Evolutionary conservation across 2,888 invertebrate species (phyloP), one percentile per base, ranked within the genome.

Genomic region (Drosophila austrosaltans): DNA sequence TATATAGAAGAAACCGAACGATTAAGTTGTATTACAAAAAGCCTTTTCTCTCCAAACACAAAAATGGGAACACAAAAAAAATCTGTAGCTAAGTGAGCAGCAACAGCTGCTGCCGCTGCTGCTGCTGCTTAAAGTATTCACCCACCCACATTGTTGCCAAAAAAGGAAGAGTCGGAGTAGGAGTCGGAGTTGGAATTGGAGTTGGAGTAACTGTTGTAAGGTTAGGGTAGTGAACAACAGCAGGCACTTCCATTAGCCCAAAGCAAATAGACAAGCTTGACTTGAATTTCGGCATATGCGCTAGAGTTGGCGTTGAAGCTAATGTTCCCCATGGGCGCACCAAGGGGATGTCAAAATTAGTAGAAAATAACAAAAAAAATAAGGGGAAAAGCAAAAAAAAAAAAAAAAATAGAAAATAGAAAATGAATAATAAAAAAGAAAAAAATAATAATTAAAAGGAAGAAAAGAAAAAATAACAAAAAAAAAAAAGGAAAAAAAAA

Each of bases 191-290:
- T 36, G 54, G 25, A 65, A 63, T 54, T 58, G 57, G 30, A 10
- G 53, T 39, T 25, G 53, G 32, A 36, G 65, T 59, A 71, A 71
- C 66, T 61, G 66, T 36, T 36, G 36, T 36, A 8, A 36, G 36
- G 8, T 8, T 10, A 36, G 48, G 10, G 16, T 20, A 48, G 40
- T n/a, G 40, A 40, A 40, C 40, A 40, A 40, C 64, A n/a, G 42
- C 65, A 69, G 71, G 66, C 73, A 66, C 72, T 82, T 85, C 85
- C 83, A 83, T 83, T 83, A 83, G 83, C 75, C 78, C 69, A 78
- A 78, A 72, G 81, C 80, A 85, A 83, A 83, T 75, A 85, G 83
- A 85, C 85, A 85, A 81, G 83, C 85, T 84, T 84, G 83, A 84
- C 83, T 84, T 84, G 85, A 77, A 81, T 84, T 83, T 83, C 83